Base-by-base conservation (phyloP, 92 coral and sea anemone genomes). In the Epizoanthus scotinus region DNA sequence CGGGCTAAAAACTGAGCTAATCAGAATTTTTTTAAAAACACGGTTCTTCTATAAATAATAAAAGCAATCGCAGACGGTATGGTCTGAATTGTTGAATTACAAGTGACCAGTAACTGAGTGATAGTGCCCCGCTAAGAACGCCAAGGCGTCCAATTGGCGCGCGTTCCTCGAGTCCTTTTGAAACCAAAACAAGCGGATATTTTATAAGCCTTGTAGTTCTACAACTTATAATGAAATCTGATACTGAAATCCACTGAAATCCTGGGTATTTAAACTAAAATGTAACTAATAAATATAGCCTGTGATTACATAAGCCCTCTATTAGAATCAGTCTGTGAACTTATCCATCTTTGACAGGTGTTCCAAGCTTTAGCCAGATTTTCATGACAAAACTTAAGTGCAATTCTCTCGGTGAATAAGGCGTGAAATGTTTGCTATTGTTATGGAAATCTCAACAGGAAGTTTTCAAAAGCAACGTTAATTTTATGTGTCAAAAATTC, bases 361-460 rank as follows among this genome's bases (percentile, higher is more conserved):
- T 40, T 60, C 24, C 20, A 0, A 34, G 54, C 6, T 22, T 17
- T 26, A 5, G 12, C 36, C 20, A 13, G 34, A 73, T 47, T 55
- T 55, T 31, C 61, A 58, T 13, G 42, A 27, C 52, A 29, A 73
- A 28, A 26, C 13, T 19, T 62, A 62, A 26, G 5, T 29, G 38
- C 67, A 62, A 62, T 60, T 60, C 36, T 21, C 5, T 0, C 50
- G 27, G 15, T 27, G 60, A 52, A 72, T 53, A n/a, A 26, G 27
- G 56, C 78, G 31, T 27, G 47, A 71, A 47, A 15, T 3, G 6
- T 21, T 8, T 31, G 21, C 18, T 22, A 63, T 75, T 75, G 68
- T 59, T 0, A 59, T 75, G 68, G 50, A 75, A 75, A 75, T 75
- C 60, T 19, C 60, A 20, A 75, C 56, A 60, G 68, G 68, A 75